Evolutionary conservation across 2,888 invertebrate genomes (phyloP).

Genomic region (Yponomeuta plumbellus): DNA sequence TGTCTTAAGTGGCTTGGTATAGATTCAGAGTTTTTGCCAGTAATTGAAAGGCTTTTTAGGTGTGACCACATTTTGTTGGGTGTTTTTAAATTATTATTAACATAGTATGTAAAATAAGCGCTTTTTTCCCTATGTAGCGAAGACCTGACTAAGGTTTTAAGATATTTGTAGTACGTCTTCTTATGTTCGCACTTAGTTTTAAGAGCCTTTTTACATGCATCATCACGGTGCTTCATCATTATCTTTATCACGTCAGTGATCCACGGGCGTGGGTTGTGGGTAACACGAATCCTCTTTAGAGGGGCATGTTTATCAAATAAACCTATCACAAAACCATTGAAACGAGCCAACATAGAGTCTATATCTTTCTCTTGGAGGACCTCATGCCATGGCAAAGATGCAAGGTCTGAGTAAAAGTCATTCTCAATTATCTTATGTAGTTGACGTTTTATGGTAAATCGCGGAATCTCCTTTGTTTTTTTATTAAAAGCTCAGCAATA

Average conservation of each 20-base stretch:
- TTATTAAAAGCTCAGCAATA: background rate
- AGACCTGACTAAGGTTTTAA: background rate
- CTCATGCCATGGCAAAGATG: background rate
- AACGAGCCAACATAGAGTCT: background rate
- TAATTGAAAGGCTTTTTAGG: background rate
- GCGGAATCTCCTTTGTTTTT: background rate
- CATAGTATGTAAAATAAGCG: background rate
- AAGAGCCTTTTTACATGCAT: background rate
- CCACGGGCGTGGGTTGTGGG: background rate
- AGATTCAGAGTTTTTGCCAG: background rate
- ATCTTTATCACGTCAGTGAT: conserved; percentile 1
- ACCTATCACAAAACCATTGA: background rate
- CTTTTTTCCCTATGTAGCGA: background rate
- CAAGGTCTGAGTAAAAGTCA: background rate
- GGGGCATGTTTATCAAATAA: conserved; percentile 8
- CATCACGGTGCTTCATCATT: conserved; percentile 6
- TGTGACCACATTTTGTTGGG: background rate
- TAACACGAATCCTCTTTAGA: background rate
- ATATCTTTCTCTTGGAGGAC: background rate
- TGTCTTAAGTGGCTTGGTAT: background rate
- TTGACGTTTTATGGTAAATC: background rate
- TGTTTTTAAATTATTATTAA: background rate
- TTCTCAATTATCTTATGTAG: background rate
- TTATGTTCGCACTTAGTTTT: background rate
- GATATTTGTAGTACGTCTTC: background rate